phyloP scores from a whole-genome alignment of 2,888 invertebrate genomes.

The Biston stratarius region DNA sequence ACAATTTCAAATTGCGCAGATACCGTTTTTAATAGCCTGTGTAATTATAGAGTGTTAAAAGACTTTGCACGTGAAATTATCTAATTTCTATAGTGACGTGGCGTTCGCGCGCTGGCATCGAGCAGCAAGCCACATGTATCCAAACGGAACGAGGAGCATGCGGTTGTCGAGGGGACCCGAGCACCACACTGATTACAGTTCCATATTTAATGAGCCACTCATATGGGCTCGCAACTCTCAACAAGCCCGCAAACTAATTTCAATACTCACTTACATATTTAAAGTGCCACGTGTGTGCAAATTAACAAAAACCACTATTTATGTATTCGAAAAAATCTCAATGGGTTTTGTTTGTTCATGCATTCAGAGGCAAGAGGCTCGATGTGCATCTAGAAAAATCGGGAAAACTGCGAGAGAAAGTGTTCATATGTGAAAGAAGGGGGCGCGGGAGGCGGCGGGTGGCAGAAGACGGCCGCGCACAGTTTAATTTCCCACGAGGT shows the following conservation, averaged over 20 bases:
- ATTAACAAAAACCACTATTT: slow-evolving; percentile 36
- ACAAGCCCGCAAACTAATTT: slow-evolving; percentile 77
- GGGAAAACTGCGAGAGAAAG: slow-evolving; percentile 77
- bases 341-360: slow-evolving; percentile 11
- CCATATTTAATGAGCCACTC: slow-evolving; percentile 83
- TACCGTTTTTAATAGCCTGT: slow-evolving; percentile 36
- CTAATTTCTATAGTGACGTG: slow-evolving; percentile 31
- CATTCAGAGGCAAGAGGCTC: slow-evolving; percentile 45
- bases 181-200: slow-evolving; percentile 81
- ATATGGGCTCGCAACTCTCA: slow-evolving; percentile 65
- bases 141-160: slow-evolving; percentile 62
- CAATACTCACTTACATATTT: slow-evolving; percentile 75
- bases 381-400: slow-evolving; percentile 71
- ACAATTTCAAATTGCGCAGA: slow-evolving; percentile 42
- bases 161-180: slow-evolving; percentile 65
- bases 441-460: slow-evolving; percentile 62
- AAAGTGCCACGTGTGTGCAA: slow-evolving; percentile 46
- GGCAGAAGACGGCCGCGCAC: slow-evolving; percentile 82
- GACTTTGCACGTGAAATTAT: slow-evolving; percentile 24
- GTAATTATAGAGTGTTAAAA: slow-evolving; percentile 30
- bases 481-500: slow-evolving; percentile 87
- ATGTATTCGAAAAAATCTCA: slow-evolving; percentile 12
- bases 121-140: slow-evolving; percentile 50
- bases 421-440: slow-evolving; percentile 78
- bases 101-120: slow-evolving; percentile 25